phyloP scores from a whole-genome alignment of 2,797 vertebrate species.

The Eleutherodactylus coqui region DNA sequence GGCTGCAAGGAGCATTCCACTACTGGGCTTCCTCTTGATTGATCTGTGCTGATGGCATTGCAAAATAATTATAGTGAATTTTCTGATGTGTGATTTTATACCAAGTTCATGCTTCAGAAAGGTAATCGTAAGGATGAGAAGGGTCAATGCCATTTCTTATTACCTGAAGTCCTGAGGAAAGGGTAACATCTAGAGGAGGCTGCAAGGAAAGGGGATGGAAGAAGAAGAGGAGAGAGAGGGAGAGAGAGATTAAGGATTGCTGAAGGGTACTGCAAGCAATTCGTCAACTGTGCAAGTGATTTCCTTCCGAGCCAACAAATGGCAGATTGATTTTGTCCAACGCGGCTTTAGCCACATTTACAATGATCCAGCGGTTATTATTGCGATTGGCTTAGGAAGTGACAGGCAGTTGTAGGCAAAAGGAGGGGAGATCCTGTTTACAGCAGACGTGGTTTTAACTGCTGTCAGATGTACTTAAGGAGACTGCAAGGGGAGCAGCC shows the following conservation, averaged over 20 bases:
- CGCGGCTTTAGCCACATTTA: constrained; percentile 80
- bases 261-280: constrained; percentile 80
- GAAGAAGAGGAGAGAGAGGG: constrained; percentile 40
- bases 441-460: constrained; percentile 78
- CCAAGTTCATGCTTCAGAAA: constrained; percentile 92
- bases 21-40: constrained; percentile 86
- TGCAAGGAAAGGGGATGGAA: constrained; percentile 64
- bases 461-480: constrained; percentile 84
- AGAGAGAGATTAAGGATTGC: constrained; percentile 77
- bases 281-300: constrained; percentile 84
- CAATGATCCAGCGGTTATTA: constrained; percentile 87
- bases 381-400: constrained; percentile 85
- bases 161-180: constrained; percentile 86
- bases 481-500: constrained; percentile 77
- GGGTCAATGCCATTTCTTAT: constrained; percentile 95
- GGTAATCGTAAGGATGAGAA: constrained; percentile 92
- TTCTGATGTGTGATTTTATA: constrained; percentile 95
- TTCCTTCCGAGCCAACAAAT: constrained; percentile 86
- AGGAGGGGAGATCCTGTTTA: constrained; percentile 81
- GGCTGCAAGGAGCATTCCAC: constrained; percentile 88
- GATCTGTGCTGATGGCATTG: constrained; percentile 95
- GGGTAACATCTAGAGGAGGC: constrained; percentile 78
- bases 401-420: constrained; percentile 86
- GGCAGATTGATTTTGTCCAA: constrained; percentile 93
- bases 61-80: constrained; percentile 94